Evolutionary conservation across 2,888 invertebrate genomes (phyloP).

Genomic region (Ceramica pisi): DNA sequence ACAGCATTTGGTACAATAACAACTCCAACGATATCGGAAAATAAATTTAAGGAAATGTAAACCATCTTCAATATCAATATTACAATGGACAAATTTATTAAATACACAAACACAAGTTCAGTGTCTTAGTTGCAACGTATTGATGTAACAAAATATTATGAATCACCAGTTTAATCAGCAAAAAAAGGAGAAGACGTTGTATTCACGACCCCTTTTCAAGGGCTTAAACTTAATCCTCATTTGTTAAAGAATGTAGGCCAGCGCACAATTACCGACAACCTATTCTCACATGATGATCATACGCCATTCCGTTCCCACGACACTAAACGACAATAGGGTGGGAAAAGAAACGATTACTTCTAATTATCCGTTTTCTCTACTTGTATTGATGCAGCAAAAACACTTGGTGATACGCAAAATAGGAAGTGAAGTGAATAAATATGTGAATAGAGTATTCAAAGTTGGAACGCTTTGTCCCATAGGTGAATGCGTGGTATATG

Average conservation of each 20-base stretch:
- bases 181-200: neutral
- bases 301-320: constrained; percentile 52
- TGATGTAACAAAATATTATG: neutral
- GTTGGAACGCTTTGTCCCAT: constrained; percentile 20
- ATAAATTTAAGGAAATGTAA: neutral
- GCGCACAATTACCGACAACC: constrained; percentile 29
- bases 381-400: constrained; percentile 51
- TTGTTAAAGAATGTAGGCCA: constrained; percentile 47
- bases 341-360: constrained; percentile 64
- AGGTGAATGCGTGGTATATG: neutral
- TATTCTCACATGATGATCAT: constrained; percentile 51
- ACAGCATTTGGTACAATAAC: no score
- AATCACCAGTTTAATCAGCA: neutral
- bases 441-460: constrained; percentile 31
- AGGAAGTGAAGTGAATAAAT: constrained; percentile 39
- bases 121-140: neutral
- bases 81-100: neutral
- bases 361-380: constrained; percentile 61
- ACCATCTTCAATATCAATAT: no score
- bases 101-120: neutral
- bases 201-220: constrained; percentile 25
- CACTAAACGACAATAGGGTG: constrained; percentile 53
- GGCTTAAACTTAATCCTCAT: constrained; percentile 37
- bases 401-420: constrained; percentile 46
- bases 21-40: neutral